A percentile compares a stretch with the other conserved stretches of the same genome.
Conservation (phyloP, 2,888 invertebrate species). For the Tipula unca region DNA sequence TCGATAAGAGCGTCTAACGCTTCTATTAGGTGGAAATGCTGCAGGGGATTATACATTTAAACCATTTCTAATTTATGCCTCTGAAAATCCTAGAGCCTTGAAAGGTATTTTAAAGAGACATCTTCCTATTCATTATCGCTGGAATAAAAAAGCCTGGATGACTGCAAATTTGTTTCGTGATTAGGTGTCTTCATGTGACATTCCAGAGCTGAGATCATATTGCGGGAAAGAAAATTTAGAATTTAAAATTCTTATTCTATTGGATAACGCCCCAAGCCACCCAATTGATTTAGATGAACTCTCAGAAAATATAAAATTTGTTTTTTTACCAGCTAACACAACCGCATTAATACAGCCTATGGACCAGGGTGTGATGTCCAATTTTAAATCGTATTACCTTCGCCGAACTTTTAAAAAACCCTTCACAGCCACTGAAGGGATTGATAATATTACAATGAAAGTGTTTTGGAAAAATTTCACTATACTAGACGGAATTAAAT, state of each 20-base stretch:
- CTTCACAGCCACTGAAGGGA: conserved; percentile 21
- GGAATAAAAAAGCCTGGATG: conserved; percentile 32
- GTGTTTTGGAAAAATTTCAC: not conserved
- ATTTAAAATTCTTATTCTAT: not conserved
- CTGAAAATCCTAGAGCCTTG: conserved; percentile 2
- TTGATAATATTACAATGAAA: not conserved
- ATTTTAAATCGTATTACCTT: conserved; percentile 23
- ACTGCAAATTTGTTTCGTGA: conserved; percentile 24
- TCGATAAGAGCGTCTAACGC: conserved; percentile 29
- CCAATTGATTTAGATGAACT: not conserved
- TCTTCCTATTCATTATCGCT: conserved; percentile 31
- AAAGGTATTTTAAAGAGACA: conserved; percentile 30
- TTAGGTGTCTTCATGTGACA: conserved; percentile 28
- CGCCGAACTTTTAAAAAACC: conserved; percentile 27
- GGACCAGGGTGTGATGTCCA: not conserved
- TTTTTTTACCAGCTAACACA: conserved; percentile 8
- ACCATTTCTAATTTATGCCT: conserved; percentile 25
- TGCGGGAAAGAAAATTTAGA: conserved; percentile 23
- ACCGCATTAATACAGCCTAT: not conserved
- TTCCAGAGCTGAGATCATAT: conserved; percentile 27
- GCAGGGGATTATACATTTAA: conserved; percentile 28
- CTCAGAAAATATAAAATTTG: not conserved
- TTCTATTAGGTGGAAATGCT: conserved; percentile 28
- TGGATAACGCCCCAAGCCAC: conserved; percentile 9
- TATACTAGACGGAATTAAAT: conserved; percentile 24